Percentiles rank a stretch among this genome's conserved stretches.
Evolutionary conservation across 2,797 vertebrate genomes (phyloP).

Genomic region (Epinephelus malabaricus): DNA sequence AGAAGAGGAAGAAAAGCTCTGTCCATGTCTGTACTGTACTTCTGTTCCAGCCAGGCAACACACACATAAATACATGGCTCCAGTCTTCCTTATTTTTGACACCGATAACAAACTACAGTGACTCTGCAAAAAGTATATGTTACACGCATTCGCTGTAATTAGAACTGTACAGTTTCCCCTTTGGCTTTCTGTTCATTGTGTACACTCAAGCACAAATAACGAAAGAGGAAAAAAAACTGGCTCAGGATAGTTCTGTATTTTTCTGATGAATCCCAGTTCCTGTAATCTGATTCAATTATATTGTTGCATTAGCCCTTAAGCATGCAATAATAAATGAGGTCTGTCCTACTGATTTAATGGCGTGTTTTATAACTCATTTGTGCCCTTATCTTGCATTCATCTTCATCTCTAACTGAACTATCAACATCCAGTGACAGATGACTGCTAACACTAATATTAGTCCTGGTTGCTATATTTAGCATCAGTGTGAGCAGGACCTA

Average conservation of each 20-base stretch:
- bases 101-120: slow-evolving; percentile 19
- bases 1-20: slow-evolving; percentile 19
- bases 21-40: background rate
- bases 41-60: slow-evolving; percentile 13
- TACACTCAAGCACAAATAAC: background rate
- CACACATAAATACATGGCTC: background rate
- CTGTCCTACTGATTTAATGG: background rate
- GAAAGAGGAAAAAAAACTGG: background rate
- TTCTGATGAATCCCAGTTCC: background rate
- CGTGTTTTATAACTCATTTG: background rate
- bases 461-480: slow-evolving; percentile 54
- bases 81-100: slow-evolving; percentile 36
- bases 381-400: background rate
- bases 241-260: background rate
- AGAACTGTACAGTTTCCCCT: slow-evolving; percentile 7
- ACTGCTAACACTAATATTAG: slow-evolving; percentile 56
- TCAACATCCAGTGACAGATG: slow-evolving; percentile 21
- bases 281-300: background rate
- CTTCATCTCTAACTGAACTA: slow-evolving; percentile 1
- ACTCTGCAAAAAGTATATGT: background rate
- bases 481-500: slow-evolving; percentile 62
- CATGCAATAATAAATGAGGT: no score
- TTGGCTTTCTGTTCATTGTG: background rate
- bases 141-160: background rate
- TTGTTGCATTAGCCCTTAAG: background rate